These are phyloP conservation scores for Notothenia coriiceps DNA, from an alignment of 2,113 vertebrate genomes.

Conservation along the genomic window DNA sequence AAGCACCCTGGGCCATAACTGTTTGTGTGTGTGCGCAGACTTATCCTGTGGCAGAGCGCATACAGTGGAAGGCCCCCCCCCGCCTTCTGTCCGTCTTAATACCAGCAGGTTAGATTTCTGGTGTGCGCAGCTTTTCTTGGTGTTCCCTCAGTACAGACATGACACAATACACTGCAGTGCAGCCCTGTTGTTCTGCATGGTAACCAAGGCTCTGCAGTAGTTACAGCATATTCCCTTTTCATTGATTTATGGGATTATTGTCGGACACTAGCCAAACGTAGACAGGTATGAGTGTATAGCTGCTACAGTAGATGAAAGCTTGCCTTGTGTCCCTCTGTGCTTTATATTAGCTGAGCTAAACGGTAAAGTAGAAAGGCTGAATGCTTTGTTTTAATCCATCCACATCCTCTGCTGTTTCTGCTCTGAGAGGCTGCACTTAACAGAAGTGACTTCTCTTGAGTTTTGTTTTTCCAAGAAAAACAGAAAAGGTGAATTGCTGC, in stretches of 20 bases:
- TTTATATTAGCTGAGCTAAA: neutral
- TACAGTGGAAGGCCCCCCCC: slow-evolving; percentile 50
- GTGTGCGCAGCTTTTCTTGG: slow-evolving; percentile 26
- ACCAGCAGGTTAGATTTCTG: slow-evolving; percentile 55
- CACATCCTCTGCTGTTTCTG: slow-evolving; percentile 16
- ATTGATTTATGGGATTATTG: slow-evolving; percentile 67
- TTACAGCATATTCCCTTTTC: slow-evolving; percentile 28
- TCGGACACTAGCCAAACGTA: slow-evolving; percentile 39
- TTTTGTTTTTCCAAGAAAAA: slow-evolving; percentile 51
- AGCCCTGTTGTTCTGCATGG: slow-evolving; percentile 45
- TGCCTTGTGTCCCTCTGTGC: slow-evolving; percentile 3
- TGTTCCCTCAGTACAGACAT: slow-evolving; percentile 52
- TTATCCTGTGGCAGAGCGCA: slow-evolving; percentile 58
- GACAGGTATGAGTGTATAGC: slow-evolving; percentile 48
- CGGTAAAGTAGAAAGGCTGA: neutral
- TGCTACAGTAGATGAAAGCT: slow-evolving; percentile 10
- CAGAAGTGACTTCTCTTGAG: slow-evolving; percentile 17
- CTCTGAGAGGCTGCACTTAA: slow-evolving; percentile 19
- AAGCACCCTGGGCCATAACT: slow-evolving; percentile 65
- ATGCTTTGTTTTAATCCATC: neutral
- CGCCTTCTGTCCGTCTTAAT: slow-evolving; percentile 63
- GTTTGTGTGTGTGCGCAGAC: slow-evolving; percentile 24
- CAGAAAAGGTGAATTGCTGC: slow-evolving; percentile 51
- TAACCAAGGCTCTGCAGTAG: slow-evolving; percentile 34
- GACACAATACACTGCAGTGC: slow-evolving; percentile 64